phyloP scores from a whole-genome alignment of 2,113 vertebrate genomes.

The Turnix velox region DNA sequence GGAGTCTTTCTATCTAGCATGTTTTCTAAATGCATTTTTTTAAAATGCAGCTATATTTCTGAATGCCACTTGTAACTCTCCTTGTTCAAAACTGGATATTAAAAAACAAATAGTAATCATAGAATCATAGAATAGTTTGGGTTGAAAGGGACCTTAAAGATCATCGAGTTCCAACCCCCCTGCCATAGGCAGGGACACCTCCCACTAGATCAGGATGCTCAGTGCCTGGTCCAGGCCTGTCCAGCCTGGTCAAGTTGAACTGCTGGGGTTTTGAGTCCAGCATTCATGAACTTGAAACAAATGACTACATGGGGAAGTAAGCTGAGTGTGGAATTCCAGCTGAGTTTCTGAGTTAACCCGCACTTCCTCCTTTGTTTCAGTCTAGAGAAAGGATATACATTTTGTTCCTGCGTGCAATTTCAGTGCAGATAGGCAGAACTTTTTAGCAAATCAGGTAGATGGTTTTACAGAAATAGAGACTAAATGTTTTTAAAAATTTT shows the following conservation, averaged over 20 bases:
- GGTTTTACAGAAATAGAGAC: neutral
- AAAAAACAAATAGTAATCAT: neutral
- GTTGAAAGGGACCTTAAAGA: too few species aligned
- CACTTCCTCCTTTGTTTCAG: neutral
- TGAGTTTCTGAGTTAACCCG: neutral
- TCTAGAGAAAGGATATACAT: neutral
- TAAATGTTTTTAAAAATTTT: neutral
- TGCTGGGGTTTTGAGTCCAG: neutral
- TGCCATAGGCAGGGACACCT: too few species aligned
- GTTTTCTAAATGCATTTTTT: constrained; percentile 7
- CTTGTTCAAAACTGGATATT: neutral
- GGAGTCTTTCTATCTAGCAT: neutral
- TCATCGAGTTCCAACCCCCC: too few species aligned
- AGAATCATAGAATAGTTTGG: too few species aligned
- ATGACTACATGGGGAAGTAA: neutral
- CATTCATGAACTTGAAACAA: neutral
- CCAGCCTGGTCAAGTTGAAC: neutral
- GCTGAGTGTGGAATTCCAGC: neutral
- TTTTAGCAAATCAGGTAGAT: neutral
- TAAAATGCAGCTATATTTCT: neutral
- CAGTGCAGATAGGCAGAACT: neutral
- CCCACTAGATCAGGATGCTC: too few species aligned
- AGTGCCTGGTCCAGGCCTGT: too few species aligned
- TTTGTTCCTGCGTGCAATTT: neutral
- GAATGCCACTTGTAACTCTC: neutral